These are phyloP conservation scores for Acrobasis consociella DNA, from an alignment of 2,888 invertebrate genomes.

Conservation along the genomic window DNA sequence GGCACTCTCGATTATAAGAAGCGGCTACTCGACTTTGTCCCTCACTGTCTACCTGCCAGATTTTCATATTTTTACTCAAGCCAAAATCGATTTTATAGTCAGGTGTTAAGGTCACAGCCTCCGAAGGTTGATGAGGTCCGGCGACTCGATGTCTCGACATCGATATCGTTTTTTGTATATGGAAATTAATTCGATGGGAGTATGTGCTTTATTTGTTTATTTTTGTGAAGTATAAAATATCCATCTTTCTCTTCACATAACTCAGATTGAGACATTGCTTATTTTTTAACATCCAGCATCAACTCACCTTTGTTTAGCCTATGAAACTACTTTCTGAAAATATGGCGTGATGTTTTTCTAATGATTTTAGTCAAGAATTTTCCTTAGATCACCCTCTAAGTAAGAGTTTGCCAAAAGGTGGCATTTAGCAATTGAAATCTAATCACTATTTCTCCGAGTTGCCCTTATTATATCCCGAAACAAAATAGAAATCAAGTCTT, in stretches of 20 bases:
- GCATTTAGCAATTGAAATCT: background rate
- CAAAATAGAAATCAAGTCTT: conserved; percentile 27
- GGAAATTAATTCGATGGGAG: conserved; percentile 57
- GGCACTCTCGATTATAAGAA: conserved; percentile 77
- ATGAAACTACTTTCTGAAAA: too few relatives aligned
- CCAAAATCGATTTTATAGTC: conserved; percentile 47
- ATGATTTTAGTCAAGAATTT: too few relatives aligned
- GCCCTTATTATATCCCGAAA: background rate
- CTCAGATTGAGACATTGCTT: too few relatives aligned
- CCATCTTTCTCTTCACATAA: too few relatives aligned
- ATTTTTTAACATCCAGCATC: too few relatives aligned
- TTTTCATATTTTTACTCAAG: conserved; percentile 37
- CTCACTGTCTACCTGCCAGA: conserved; percentile 53
- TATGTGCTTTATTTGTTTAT: conserved; percentile 53
- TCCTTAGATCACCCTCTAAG: too few relatives aligned
- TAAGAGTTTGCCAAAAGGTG: too few relatives aligned
- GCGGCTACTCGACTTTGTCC: conserved; percentile 76
- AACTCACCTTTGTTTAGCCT: too few relatives aligned
- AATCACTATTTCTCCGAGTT: background rate
- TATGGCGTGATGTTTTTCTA: too few relatives aligned
- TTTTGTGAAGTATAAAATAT: conserved; percentile 48
- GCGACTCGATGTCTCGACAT: conserved; percentile 76
- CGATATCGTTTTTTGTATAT: conserved; percentile 65
- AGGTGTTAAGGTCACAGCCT: conserved; percentile 41
- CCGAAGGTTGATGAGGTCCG: conserved; percentile 36